These are phyloP conservation scores for Semnornis frantzii DNA, from an alignment of 2,113 vertebrate genomes.

Conservation along the genomic window DNA sequence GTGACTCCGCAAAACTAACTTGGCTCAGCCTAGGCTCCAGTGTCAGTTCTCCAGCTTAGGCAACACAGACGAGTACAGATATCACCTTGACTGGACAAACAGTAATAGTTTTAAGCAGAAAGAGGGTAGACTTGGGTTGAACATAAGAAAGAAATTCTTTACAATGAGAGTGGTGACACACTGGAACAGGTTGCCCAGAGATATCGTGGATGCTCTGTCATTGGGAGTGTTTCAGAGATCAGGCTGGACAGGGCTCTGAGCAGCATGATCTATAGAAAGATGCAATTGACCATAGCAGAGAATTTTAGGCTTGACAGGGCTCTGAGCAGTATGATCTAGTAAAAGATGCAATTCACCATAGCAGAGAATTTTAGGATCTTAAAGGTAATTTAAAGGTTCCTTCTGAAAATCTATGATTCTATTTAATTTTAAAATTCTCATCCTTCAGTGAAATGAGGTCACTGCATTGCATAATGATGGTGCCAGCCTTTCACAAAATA, in stretches of 20 bases:
- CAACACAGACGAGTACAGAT: background rate
- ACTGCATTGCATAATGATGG: background rate
- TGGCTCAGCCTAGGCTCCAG: background rate
- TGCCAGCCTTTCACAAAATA: background rate
- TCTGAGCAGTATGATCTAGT: background rate
- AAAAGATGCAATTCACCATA: background rate
- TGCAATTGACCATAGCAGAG: background rate
- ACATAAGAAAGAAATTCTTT: too few relatives aligned
- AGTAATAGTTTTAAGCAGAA: too few relatives aligned
- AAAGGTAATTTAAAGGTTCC: background rate
- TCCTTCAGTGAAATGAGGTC: background rate
- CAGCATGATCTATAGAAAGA: background rate
- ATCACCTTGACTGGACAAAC: background rate
- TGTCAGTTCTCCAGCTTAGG: background rate
- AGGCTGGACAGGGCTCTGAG: too few relatives aligned
- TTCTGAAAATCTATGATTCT: background rate
- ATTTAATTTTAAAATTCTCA: background rate
- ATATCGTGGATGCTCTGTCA: too few relatives aligned
- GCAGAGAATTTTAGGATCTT: background rate
- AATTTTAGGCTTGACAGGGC: background rate
- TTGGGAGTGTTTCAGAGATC: too few relatives aligned
- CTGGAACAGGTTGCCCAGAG: too few relatives aligned
- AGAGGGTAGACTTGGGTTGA: too few relatives aligned
- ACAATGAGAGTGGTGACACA: too few relatives aligned
- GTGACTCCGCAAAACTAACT: background rate